Percentiles rank a stretch among this genome's conserved stretches.
phyloP scores from a whole-genome alignment of 2,888 invertebrate species.

The Cotesia congregata region DNA sequence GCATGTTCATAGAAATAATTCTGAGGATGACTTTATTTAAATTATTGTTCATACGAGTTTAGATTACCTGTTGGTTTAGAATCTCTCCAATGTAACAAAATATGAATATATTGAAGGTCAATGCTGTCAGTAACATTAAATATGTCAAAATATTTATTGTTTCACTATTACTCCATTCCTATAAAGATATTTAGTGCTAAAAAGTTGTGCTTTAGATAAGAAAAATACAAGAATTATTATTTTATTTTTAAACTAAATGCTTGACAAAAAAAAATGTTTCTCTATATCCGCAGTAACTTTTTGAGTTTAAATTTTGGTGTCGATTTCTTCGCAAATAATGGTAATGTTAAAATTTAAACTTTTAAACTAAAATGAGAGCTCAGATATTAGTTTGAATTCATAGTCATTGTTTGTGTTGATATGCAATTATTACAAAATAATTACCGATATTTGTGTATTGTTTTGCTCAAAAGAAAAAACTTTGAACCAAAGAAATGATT shows the following conservation, averaged over 20 bases:
- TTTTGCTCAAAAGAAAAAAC: too few species aligned
- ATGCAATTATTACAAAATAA: too few species aligned
- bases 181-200: slow-evolving; percentile 2
- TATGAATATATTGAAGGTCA: slow-evolving; percentile 61
- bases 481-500: too few species aligned
- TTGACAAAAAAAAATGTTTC: neutral
- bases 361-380: too few species aligned
- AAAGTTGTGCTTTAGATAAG: neutral
- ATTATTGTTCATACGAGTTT: neutral
- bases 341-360: too few species aligned
- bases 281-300: neutral
- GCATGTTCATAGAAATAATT: neutral
- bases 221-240: neutral
- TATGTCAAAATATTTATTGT: slow-evolving; percentile 57
- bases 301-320: too few species aligned
- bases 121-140: slow-evolving; percentile 54
- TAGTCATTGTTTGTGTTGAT: too few species aligned
- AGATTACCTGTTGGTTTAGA: slow-evolving; percentile 55
- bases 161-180: slow-evolving; percentile 42
- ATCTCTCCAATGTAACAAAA: slow-evolving; percentile 61
- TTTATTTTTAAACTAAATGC: neutral
- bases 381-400: too few species aligned
- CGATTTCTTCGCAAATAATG: too few species aligned
- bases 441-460: too few species aligned
- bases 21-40: neutral